These are phyloP conservation scores for Cyclophora albipunctata DNA, from an alignment of 2,888 invertebrate genomes.

Conservation along the genomic window DNA sequence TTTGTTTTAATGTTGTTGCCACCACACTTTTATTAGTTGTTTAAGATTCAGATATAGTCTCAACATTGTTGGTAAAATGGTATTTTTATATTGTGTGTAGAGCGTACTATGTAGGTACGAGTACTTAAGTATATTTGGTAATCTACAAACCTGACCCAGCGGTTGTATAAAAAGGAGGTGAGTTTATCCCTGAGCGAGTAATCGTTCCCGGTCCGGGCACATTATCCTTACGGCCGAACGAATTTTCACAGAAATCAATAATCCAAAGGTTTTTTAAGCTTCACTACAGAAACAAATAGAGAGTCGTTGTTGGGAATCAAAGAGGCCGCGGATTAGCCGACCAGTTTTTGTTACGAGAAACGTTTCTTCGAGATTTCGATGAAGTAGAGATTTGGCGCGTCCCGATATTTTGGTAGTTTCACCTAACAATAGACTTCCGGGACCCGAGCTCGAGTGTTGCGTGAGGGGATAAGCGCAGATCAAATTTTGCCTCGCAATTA, in stretches of 20 bases:
- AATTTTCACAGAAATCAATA: slow-evolving; percentile 68
- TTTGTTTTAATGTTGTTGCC: too few species aligned
- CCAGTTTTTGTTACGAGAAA: slow-evolving; percentile 53
- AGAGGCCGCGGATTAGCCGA: slow-evolving; percentile 65
- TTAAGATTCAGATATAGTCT: too few species aligned
- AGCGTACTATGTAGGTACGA: too few species aligned
- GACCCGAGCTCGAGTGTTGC: slow-evolving; percentile 49
- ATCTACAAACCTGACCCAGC: slow-evolving; percentile 33
- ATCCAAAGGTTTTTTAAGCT: slow-evolving; percentile 62
- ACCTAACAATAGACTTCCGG: slow-evolving; percentile 64
- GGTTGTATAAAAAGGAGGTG: slow-evolving; percentile 56
- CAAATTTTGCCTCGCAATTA: slow-evolving; percentile 45
- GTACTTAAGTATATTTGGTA: too few species aligned
- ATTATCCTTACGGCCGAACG: slow-evolving; percentile 59
- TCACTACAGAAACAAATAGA: slow-evolving; percentile 63
- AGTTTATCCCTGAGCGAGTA: slow-evolving; percentile 69
- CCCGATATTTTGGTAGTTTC: slow-evolving; percentile 44
- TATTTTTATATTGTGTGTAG: too few species aligned
- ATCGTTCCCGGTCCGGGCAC: slow-evolving; percentile 60
- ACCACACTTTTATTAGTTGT: too few species aligned
- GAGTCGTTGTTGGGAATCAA: slow-evolving; percentile 49
- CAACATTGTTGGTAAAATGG: too few species aligned
- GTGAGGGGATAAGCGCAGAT: slow-evolving; percentile 47
- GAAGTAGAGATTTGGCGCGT: slow-evolving; percentile 61
- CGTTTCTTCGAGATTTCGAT: slow-evolving; percentile 52